A percentile compares a stretch with the other conserved stretches of the same genome.
Evolutionary conservation across 2,888 invertebrate genomes (phyloP).

Genomic region (Harpagoxenus sublaevis): DNA sequence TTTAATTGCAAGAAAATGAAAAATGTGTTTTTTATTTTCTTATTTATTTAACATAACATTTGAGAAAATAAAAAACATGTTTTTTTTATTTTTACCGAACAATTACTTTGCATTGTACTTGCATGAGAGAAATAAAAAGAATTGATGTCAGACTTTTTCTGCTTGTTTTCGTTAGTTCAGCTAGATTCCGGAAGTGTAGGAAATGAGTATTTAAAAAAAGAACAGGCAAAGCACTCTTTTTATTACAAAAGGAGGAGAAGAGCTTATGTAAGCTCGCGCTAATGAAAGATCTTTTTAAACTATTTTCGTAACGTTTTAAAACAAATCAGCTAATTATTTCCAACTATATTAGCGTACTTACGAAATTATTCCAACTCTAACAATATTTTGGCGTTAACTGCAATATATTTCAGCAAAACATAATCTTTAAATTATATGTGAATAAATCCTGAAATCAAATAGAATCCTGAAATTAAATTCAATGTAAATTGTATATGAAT

Average conservation of each 20-base stretch:
- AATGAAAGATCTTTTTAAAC: conserved; percentile 46
- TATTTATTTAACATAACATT: too few species aligned
- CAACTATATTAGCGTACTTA: not conserved
- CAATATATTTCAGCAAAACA: not conserved
- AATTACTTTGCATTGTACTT: not conserved
- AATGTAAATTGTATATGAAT: not conserved
- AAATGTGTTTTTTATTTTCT: too few species aligned
- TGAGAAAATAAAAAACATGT: too few species aligned
- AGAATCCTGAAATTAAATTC: not conserved
- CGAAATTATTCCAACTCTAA: not conserved
- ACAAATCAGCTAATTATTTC: conserved; percentile 1
- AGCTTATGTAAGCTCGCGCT: conserved; percentile 16
- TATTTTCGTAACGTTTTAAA: conserved; percentile 33
- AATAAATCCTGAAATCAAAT: not conserved
- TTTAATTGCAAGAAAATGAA: conserved; percentile 34
- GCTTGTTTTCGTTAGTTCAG: not conserved
- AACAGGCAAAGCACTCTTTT: not conserved
- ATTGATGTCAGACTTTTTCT: not conserved
- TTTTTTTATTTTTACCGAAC: not conserved
- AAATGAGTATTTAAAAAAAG: conserved; percentile 3
- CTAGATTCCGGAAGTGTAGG: not conserved
- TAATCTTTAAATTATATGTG: not conserved
- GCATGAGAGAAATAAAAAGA: not conserved
- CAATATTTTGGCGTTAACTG: not conserved
- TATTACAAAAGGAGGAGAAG: not conserved